Evolutionary conservation across 2,113 vertebrate species (phyloP).

Genomic region (Mirounga angustirostris): DNA sequence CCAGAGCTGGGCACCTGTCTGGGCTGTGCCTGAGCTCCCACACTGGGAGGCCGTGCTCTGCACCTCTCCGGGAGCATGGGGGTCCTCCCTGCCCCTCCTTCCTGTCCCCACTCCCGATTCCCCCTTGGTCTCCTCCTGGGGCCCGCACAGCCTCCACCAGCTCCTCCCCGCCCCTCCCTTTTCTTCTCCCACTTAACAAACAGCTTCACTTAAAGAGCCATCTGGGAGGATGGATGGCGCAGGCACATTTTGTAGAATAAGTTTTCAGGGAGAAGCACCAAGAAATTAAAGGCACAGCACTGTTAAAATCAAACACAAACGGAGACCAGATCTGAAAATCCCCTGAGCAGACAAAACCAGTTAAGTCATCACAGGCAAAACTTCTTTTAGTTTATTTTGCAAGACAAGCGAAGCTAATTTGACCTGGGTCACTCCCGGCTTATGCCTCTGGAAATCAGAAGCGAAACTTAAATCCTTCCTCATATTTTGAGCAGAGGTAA

Average conservation of each 20-base stretch:
- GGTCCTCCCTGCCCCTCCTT: too few relatives aligned
- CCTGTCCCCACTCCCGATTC: neutral
- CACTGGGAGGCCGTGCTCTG: neutral
- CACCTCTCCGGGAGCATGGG: neutral
- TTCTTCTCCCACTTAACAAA: conserved; percentile 58
- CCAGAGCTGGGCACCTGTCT: neutral
- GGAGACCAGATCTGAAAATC: neutral
- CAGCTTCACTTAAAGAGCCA: conserved; percentile 67
- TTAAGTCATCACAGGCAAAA: neutral
- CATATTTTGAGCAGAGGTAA: neutral
- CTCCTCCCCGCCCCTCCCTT: neutral
- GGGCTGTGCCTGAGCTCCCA: neutral
- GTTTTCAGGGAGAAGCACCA: conserved; percentile 11
- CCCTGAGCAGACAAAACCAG: neutral
- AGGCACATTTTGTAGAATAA: conserved; percentile 38
- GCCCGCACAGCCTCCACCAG: neutral
- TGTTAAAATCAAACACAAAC: neutral
- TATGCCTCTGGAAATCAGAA: neutral
- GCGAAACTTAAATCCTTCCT: neutral
- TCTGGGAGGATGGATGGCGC: conserved; percentile 59
- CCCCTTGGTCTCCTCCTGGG: neutral
- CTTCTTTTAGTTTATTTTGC: neutral
- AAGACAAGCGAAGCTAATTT: neutral
- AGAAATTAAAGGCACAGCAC: conserved; percentile 39
- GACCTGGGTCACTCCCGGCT: neutral